Evolutionary conservation across 2,113 vertebrate species (phyloP).

Genomic region (Phaethon lepturus): DNA sequence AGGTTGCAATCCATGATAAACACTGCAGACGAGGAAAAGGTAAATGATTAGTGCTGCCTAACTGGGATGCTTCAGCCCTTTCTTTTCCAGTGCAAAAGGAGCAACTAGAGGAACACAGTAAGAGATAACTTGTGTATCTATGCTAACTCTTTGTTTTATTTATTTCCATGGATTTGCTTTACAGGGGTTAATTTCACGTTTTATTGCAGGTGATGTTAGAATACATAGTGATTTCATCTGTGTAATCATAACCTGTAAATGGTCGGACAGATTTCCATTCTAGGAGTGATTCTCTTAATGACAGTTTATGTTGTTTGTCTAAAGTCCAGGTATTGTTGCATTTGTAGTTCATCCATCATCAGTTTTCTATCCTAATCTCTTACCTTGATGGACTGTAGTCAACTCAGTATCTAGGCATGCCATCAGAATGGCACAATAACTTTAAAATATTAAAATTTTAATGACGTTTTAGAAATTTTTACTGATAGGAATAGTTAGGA

Average conservation of each 20-base stretch:
- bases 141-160: not conserved
- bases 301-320: not conserved
- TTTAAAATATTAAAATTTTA: not conserved
- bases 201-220: not conserved
- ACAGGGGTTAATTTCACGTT: not conserved
- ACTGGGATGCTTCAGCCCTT: not conserved
- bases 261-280: not conserved
- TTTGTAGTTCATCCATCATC: not conserved
- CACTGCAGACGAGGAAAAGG: constrained; percentile 36
- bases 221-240: not conserved
- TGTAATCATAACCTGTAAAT: not conserved
- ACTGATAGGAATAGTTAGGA: not conserved
- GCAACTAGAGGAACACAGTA: not conserved
- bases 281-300: not conserved
- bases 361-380: not conserved
- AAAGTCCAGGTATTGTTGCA: not conserved
- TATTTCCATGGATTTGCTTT: not conserved
- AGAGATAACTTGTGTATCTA: not conserved
- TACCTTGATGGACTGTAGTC: not conserved
- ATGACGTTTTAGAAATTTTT: not conserved
- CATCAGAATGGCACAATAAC: not conserved
- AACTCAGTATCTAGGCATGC: not conserved
- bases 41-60: not conserved
- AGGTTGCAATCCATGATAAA: constrained; percentile 53
- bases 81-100: constrained; percentile 19